Conservation (phyloP, 2,888 invertebrate species). For the Dasysyrphus albostriatus region DNA sequence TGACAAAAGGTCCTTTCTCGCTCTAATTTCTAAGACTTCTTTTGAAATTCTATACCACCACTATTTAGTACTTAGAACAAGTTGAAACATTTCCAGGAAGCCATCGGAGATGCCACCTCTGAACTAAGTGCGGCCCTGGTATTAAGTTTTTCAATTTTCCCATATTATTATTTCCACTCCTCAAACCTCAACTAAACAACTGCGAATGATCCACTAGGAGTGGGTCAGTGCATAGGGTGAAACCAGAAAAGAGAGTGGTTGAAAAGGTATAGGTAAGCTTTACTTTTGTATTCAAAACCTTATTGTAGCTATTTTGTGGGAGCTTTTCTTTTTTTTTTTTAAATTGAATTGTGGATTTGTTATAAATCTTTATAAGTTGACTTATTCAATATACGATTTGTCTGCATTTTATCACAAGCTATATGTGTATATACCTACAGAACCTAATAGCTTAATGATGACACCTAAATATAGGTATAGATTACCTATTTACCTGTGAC, state of each 20-base stretch:
- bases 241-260: neutral
- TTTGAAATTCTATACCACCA: no score
- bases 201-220: neutral
- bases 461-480: neutral
- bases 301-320: conserved; percentile 19
- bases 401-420: conserved; percentile 6
- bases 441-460: conserved; percentile 2
- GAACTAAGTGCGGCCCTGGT: neutral
- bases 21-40: no score
- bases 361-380: conserved; percentile 30
- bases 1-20: no score
- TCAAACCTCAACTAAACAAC: neutral
- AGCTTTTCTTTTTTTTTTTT: neutral
- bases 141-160: conserved; percentile 6
- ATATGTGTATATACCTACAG: neutral
- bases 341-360: conserved; percentile 21
- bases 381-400: conserved; percentile 21
- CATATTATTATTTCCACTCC: neutral
- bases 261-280: neutral
- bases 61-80: no score
- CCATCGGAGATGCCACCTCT: no score
- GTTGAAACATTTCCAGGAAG: no score
- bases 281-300: neutral
- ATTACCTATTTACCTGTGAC: neutral
- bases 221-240: neutral